Conservation (phyloP, 2,113 vertebrate genomes). For the Amblyornis subalaris region DNA sequence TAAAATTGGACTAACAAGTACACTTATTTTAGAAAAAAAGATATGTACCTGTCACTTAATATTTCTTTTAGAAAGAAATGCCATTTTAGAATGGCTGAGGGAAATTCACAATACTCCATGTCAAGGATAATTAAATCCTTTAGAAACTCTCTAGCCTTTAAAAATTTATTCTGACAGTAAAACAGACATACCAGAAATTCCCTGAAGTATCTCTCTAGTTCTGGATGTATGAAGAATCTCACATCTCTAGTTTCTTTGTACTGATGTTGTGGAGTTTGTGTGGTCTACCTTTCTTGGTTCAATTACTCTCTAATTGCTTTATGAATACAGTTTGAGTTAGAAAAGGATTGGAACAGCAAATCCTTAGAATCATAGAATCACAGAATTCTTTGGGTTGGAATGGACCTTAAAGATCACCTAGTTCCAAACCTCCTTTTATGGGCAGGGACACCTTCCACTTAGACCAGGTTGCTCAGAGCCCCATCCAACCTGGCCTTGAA, state of each 20-base stretch:
- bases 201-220: background rate
- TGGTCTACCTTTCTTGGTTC: background rate
- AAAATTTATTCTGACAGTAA: background rate
- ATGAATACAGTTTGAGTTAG: background rate
- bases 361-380: background rate
- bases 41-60: background rate
- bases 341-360: background rate
- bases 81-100: background rate
- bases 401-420: background rate
- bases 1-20: background rate
- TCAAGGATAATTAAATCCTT: background rate
- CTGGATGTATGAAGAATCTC: background rate
- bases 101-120: background rate
- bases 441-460: no score
- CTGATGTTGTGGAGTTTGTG: background rate
- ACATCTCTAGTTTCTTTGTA: background rate
- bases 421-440: background rate
- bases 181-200: background rate
- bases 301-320: background rate
- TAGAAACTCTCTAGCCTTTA: background rate
- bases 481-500: background rate
- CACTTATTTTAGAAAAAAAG: background rate
- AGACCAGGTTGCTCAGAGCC: background rate
- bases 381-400: background rate
- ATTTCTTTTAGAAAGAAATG: background rate